phyloP scores from a whole-genome alignment of 2,113 vertebrate species.

The Chitala chitala region DNA sequence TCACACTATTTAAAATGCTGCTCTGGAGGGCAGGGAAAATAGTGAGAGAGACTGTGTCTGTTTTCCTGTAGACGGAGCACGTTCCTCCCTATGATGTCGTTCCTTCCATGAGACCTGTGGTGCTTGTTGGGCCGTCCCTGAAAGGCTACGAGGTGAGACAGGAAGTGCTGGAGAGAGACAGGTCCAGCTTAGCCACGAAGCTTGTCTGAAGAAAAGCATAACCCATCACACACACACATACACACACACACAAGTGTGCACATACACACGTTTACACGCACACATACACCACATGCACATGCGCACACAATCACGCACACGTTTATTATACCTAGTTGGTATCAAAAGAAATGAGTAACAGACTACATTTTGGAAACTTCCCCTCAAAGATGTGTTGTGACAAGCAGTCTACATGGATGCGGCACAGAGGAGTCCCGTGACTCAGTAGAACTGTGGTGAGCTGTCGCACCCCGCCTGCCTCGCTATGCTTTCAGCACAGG shows the following conservation, averaged over 20 bases:
- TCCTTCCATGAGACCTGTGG: conserved; percentile 92
- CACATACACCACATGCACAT: too few species aligned
- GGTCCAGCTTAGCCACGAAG: too few species aligned
- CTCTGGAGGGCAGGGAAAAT: too few species aligned
- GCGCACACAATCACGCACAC: too few species aligned
- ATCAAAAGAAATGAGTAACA: neutral
- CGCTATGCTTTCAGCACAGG: conserved; percentile 40
- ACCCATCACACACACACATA: too few species aligned
- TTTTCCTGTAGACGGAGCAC: conserved; percentile 70
- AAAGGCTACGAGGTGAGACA: conserved; percentile 89
- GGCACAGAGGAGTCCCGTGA: neutral
- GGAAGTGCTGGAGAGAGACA: too few species aligned
- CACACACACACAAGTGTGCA: neutral
- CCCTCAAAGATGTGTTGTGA: neutral
- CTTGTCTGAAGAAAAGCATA: too few species aligned
- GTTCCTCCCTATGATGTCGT: conserved; percentile 91
- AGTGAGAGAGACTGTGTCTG: neutral
- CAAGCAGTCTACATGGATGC: neutral
- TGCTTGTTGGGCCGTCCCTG: conserved; percentile 89
- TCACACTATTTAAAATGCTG: too few species aligned
- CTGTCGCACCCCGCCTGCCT: neutral
- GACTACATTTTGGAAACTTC: neutral
- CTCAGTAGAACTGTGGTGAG: too few species aligned
- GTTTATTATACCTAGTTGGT: too few species aligned
- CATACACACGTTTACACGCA: neutral